phyloP scores from a whole-genome alignment of 2,888 invertebrate genomes.

The Amiota mariae region DNA sequence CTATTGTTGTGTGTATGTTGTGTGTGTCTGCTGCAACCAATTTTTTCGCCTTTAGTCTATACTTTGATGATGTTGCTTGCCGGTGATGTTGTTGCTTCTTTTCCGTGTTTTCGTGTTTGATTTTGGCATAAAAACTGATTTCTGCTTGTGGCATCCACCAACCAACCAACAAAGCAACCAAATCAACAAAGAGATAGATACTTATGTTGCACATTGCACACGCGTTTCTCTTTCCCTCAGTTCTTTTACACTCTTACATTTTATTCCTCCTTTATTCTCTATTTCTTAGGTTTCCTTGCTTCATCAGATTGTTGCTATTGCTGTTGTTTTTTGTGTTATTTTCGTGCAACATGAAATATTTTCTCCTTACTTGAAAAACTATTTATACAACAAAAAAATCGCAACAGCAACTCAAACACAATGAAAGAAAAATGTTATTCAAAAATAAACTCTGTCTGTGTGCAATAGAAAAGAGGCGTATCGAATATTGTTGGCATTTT shows the following conservation, averaged over 20 bases:
- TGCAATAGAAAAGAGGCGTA: background rate
- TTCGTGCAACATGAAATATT: slow-evolving; percentile 17
- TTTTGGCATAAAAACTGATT: slow-evolving; percentile 16
- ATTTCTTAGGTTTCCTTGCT: background rate
- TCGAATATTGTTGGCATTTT: background rate
- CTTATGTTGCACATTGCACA: no score
- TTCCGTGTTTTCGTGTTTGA: slow-evolving; percentile 17
- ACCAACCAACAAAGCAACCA: no score
- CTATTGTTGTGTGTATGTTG: background rate
- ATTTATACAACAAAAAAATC: slow-evolving; percentile 3
- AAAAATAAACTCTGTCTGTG: no score
- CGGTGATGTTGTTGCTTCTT: background rate
- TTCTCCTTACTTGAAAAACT: slow-evolving; percentile 4
- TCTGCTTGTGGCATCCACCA: slow-evolving; percentile 21
- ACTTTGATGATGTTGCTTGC: slow-evolving; percentile 1
- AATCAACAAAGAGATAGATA: no score
- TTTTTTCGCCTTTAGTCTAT: background rate
- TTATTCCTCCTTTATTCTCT: slow-evolving; percentile 2
- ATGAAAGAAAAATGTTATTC: no score
- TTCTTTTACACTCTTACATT: no score
- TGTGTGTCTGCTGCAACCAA: background rate
- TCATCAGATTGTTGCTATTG: background rate
- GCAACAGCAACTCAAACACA: no score
- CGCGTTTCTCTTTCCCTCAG: no score
- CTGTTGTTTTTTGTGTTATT: background rate